Conservation (phyloP, 2,888 invertebrate genomes). For the Drosophila seclusa region DNA sequence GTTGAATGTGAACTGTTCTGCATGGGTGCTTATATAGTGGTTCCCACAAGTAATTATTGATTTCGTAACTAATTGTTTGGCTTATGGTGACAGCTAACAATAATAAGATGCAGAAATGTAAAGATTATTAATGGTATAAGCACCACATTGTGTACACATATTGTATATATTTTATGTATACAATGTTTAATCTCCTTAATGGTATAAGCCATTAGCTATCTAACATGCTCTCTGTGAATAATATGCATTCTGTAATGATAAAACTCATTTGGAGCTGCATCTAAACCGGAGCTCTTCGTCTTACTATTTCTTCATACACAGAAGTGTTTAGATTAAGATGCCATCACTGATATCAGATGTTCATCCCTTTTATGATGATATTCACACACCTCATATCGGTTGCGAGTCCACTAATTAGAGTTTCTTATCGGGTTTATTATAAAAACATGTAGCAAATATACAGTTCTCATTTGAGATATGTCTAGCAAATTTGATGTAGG, state of each 20-base stretch:
- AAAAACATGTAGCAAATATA: background rate
- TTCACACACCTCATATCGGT: background rate
- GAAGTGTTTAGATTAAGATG: background rate
- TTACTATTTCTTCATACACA: background rate
- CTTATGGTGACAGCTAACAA: background rate
- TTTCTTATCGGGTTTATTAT: background rate
- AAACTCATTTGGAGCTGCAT: background rate
- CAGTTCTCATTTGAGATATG: background rate
- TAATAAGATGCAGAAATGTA: background rate
- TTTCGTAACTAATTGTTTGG: slow-evolving; percentile 1
- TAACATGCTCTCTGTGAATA: background rate
- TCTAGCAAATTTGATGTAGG: background rate
- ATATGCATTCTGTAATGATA: background rate
- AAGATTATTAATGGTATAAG: slow-evolving; percentile 9
- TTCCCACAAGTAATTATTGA: background rate
- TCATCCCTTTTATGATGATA: background rate
- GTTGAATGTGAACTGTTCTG: background rate
- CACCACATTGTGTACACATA: background rate
- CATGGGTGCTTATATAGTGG: slow-evolving; percentile 5
- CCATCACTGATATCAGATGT: background rate
- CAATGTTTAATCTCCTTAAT: slow-evolving; percentile 7
- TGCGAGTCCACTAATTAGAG: background rate
- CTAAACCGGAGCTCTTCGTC: background rate
- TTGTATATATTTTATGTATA: background rate
- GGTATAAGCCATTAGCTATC: slow-evolving; percentile 20